These are phyloP conservation scores for Drosophila burlai DNA, from an alignment of 1,140 invertebrate genomes.

Conservation along the genomic window DNA sequence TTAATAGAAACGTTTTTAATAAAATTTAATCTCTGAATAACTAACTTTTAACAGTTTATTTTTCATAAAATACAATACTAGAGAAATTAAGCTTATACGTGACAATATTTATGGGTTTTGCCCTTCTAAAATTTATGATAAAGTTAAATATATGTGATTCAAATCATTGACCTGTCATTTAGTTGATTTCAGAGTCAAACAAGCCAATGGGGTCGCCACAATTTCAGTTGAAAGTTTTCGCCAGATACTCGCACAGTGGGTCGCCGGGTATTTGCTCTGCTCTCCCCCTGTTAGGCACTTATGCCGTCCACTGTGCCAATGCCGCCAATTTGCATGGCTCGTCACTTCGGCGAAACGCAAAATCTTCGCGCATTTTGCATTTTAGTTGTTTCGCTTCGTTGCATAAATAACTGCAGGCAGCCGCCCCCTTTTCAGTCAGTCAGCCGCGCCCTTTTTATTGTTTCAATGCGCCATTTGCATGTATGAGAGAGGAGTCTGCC, in stretches of 20 bases:
- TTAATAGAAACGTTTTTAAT: no score
- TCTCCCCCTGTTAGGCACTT: slow-evolving; percentile 5
- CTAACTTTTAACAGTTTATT: no score
- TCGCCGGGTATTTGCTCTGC: not conserved
- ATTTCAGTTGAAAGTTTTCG: slow-evolving; percentile 38
- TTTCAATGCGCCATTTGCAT: slow-evolving; percentile 70
- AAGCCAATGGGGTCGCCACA: slow-evolving; percentile 26
- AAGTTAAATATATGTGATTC: not conserved
- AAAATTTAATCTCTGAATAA: no score
- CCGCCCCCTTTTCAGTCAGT: slow-evolving; percentile 25
- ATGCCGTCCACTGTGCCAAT: slow-evolving; percentile 19
- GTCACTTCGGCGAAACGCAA: slow-evolving; percentile 56
- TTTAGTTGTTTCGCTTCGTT: slow-evolving; percentile 71
- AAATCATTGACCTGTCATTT: slow-evolving; percentile 3
- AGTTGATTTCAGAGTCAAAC: slow-evolving; percentile 35
- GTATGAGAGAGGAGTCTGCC: slow-evolving; percentile 34
- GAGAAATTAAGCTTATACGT: no score
- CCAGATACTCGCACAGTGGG: slow-evolving; percentile 36
- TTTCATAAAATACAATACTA: no score
- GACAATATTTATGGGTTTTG: not conserved
- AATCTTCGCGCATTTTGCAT: slow-evolving; percentile 74
- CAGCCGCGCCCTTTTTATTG: slow-evolving; percentile 67
- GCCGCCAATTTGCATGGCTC: slow-evolving; percentile 74
- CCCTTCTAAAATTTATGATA: not conserved
- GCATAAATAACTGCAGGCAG: slow-evolving; percentile 72